phyloP scores from a whole-genome alignment of 2,888 invertebrate genomes.

The Ischnura elegans region DNA sequence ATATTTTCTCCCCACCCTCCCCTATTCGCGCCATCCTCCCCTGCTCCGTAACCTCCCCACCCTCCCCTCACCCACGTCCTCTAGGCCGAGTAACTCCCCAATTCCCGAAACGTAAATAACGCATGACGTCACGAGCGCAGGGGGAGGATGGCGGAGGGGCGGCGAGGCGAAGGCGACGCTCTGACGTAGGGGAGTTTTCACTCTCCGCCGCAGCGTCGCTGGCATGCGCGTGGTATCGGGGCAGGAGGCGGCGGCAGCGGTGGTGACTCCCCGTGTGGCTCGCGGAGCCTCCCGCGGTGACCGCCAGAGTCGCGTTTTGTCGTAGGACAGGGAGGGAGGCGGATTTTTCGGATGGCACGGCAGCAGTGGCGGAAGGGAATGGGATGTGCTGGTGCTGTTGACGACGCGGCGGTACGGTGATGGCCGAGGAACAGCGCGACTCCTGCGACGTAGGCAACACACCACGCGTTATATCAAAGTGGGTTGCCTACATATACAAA shows the following conservation, averaged over 20 bases:
- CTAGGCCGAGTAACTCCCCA: constrained; percentile 51
- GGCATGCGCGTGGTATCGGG: not conserved
- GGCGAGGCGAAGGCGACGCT: not conserved
- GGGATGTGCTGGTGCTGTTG: not conserved
- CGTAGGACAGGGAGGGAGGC: constrained; percentile 44
- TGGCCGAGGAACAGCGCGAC: not conserved
- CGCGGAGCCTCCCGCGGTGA: not conserved
- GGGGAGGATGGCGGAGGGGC: not conserved
- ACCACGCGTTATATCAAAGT: not conserved
- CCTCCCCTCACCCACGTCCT: constrained; percentile 35
- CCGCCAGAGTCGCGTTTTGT: constrained; percentile 46
- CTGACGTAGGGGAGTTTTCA: constrained; percentile 64
- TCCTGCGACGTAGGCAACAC: constrained; percentile 18
- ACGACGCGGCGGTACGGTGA: not conserved
- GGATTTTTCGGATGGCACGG: not conserved
- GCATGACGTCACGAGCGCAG: constrained; percentile 50
- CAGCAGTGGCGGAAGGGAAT: not conserved
- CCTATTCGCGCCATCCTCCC: not conserved
- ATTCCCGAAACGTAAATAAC: constrained; percentile 65
- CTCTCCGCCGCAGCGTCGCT: constrained; percentile 49
- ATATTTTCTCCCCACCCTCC: not conserved
- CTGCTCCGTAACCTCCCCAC: not conserved
- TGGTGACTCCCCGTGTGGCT: not conserved
- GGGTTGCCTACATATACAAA: constrained; percentile 17
- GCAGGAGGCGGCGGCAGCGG: not conserved